Evolutionary conservation across 1,140 invertebrate genomes (phyloP).

Genomic region (Cheumatopsyche charites): DNA sequence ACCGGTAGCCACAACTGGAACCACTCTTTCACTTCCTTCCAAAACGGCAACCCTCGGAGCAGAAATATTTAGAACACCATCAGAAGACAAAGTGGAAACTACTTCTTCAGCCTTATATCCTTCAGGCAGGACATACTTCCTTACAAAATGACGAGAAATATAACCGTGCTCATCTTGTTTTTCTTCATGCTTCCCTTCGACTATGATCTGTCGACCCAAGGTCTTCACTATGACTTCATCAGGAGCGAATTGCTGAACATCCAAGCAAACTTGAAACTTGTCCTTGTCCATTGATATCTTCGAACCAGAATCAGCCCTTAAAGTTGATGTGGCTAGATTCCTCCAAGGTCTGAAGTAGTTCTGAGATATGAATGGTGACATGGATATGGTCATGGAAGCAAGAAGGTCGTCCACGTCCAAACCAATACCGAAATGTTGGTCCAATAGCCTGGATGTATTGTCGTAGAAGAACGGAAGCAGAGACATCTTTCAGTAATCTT

Average conservation of each 20-base stretch:
- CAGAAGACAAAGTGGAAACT: constrained; percentile 71
- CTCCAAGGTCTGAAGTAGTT: constrained; percentile 56
- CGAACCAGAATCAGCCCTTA: background rate
- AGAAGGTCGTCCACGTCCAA: constrained; percentile 58
- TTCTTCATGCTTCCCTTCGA: constrained; percentile 75
- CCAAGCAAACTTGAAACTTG: constrained; percentile 66
- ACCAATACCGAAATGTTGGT: constrained; percentile 58
- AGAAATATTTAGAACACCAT: constrained; percentile 72
- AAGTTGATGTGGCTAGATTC: background rate
- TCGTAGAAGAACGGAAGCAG: constrained; percentile 17
- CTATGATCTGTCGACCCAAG: constrained; percentile 68
- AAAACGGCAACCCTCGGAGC: constrained; percentile 63
- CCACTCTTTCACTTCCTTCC: constrained; percentile 56
- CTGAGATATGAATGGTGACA: constrained; percentile 37
- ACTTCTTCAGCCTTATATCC: constrained; percentile 70
- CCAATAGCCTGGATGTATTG: constrained; percentile 54
- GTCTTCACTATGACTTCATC: constrained; percentile 80
- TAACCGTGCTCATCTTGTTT: constrained; percentile 67
- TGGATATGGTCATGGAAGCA: constrained; percentile 45
- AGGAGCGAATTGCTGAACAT: constrained; percentile 73
- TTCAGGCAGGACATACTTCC: constrained; percentile 69
- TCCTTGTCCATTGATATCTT: constrained; percentile 45
- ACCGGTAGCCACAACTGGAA: constrained; percentile 55
- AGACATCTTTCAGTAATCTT: background rate
- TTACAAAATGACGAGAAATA: constrained; percentile 70